Percentiles rank a stretch among this genome's conserved stretches.
Evolutionary conservation across 1,140 invertebrate genomes (phyloP).

Genomic region (Heliconius hermathena): DNA sequence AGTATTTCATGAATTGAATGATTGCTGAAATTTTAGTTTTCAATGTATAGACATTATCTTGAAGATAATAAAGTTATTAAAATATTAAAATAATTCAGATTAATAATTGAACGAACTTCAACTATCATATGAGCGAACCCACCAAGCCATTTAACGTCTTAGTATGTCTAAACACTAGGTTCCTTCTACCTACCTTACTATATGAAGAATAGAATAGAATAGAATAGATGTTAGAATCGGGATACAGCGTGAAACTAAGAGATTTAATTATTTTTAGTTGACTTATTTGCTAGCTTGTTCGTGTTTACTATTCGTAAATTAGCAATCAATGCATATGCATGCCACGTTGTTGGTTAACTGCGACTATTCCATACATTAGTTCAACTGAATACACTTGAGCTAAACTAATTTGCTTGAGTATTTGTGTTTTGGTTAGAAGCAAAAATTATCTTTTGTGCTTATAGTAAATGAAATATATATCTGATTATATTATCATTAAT

Average conservation of each 20-base stretch:
- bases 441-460: neutral
- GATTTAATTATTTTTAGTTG: neutral
- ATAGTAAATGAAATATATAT: too few species aligned
- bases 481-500: too few species aligned
- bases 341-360: slow-evolving; percentile 13
- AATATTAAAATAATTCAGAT: too few species aligned
- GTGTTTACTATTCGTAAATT: slow-evolving; percentile 17
- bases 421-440: neutral
- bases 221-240: too few species aligned
- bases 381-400: slow-evolving; percentile 7
- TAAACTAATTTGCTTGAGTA: slow-evolving; percentile 13
- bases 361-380: slow-evolving; percentile 14
- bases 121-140: too few species aligned
- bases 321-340: slow-evolving; percentile 22
- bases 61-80: too few species aligned
- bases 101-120: too few species aligned
- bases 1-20: too few species aligned
- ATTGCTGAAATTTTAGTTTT: too few species aligned
- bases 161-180: neutral
- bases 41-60: too few species aligned
- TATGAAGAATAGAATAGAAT: too few species aligned
- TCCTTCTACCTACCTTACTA: neutral
- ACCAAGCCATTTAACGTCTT: too few species aligned
- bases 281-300: neutral
- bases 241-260: neutral